A percentile compares a stretch with the other conserved stretches of the same genome.
Evolutionary conservation across 1,140 invertebrate species (phyloP).

Genomic region (Cydia strobilella): DNA sequence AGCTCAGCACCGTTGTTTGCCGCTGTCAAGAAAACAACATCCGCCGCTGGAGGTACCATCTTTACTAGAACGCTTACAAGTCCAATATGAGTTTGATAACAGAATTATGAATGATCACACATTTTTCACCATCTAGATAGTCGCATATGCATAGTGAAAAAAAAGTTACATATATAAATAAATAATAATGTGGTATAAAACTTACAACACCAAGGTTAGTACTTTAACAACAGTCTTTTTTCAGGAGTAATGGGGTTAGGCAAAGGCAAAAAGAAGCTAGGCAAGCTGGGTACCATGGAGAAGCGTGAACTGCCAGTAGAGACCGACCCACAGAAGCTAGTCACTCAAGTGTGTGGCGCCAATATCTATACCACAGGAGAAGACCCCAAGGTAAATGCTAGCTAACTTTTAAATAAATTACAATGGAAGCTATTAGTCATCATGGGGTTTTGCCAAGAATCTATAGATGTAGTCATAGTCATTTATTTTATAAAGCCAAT

Average conservation of each 20-base stretch:
- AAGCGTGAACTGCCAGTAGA: constrained; percentile 91
- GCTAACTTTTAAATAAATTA: background rate
- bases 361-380: constrained; percentile 88
- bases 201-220: background rate
- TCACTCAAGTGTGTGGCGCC: constrained; percentile 91
- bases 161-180: too few relatives aligned
- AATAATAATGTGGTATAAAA: too few relatives aligned
- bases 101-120: background rate
- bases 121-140: too few relatives aligned
- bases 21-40: constrained; percentile 66
- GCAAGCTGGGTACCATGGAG: constrained; percentile 82
- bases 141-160: too few relatives aligned
- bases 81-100: background rate
- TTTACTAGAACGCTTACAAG: background rate
- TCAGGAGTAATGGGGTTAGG: constrained; percentile 70
- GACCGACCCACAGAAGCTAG: constrained; percentile 89
- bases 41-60: constrained; percentile 65
- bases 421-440: too few relatives aligned
- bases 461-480: too few relatives aligned
- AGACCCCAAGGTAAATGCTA: constrained; percentile 88
- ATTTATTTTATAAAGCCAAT: too few relatives aligned
- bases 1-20: constrained; percentile 43
- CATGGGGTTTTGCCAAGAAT: too few relatives aligned
- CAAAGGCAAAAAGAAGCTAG: constrained; percentile 81
- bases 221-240: constrained; percentile 26